These are phyloP conservation scores for Helicoverpa zea DNA, from an alignment of 1,140 invertebrate species.

Conservation along the genomic window DNA sequence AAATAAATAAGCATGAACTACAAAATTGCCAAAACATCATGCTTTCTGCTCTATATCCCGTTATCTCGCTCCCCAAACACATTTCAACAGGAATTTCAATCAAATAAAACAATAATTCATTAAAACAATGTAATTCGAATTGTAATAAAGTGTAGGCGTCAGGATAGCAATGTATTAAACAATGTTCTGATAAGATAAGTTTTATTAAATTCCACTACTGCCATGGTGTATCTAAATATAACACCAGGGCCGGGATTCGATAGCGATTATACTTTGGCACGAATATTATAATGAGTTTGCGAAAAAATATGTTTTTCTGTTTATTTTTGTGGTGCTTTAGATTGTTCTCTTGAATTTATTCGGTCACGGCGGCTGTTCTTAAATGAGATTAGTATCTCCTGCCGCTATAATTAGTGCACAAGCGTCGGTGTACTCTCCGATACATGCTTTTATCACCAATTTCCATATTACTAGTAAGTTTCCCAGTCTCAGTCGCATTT, in stretches of 20 bases:
- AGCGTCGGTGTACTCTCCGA: not conserved
- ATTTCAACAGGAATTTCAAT: not conserved
- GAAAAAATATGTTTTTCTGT: constrained; percentile 17
- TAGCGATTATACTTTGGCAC: constrained; percentile 22
- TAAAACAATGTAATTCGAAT: constrained; percentile 22
- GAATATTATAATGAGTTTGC: constrained; percentile 17
- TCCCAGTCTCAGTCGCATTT: no score
- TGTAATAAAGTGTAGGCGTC: constrained; percentile 22
- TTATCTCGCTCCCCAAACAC: not conserved
- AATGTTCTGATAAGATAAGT: constrained; percentile 31
- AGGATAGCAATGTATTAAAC: constrained; percentile 34
- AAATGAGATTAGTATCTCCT: not conserved
- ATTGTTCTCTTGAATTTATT: no score
- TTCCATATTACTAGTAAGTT: no score
- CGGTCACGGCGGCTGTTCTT: not conserved
- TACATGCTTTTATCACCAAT: no score
- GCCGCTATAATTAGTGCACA: no score
- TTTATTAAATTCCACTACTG: constrained; percentile 33
- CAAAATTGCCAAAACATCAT: no score
- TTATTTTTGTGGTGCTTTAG: constrained; percentile 1
- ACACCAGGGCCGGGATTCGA: constrained; percentile 6
- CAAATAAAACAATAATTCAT: not conserved
- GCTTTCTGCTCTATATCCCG: not conserved
- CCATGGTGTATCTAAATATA: not conserved
- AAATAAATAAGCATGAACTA: no score